phyloP scores from a whole-genome alignment of 23 tunicate species.

The Diplosoma virens region DNA sequence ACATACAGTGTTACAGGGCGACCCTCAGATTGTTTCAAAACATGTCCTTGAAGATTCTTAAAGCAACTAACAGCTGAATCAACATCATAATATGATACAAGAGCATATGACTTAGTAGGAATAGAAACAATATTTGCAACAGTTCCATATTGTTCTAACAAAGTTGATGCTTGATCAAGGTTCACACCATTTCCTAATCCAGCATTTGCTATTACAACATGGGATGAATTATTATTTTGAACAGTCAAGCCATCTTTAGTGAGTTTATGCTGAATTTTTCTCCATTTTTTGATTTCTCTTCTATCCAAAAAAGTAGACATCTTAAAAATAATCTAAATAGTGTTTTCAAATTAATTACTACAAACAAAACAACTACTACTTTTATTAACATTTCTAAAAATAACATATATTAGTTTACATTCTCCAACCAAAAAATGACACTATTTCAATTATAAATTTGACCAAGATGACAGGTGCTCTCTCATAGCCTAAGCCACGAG shows the following conservation, averaged over 20 bases:
- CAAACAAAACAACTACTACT: too few species aligned
- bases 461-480: too few species aligned
- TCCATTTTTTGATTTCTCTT: conserved; percentile 7
- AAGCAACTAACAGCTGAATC: conserved; percentile 3
- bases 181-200: conserved; percentile 44
- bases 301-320: conserved; percentile 1
- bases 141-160: neutral
- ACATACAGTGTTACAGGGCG: conserved; percentile 15
- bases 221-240: neutral
- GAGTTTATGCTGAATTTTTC: conserved; percentile 17
- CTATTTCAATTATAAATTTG: too few species aligned
- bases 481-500: too few species aligned
- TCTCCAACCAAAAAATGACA: too few species aligned
- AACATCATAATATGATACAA: neutral
- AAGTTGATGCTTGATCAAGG: neutral
- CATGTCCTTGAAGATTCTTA: conserved; percentile 38
- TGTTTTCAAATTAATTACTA: too few species aligned
- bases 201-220: conserved; percentile 26
- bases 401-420: too few species aligned
- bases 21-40: conserved; percentile 20
- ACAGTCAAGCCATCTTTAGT: conserved; percentile 1
- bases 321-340: neutral
- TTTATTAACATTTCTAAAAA: too few species aligned
- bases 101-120: conserved; percentile 15
- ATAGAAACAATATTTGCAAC: neutral